Base-by-base conservation (phyloP, 2,888 invertebrate genomes). In the Tenthredo amoena region DNA sequence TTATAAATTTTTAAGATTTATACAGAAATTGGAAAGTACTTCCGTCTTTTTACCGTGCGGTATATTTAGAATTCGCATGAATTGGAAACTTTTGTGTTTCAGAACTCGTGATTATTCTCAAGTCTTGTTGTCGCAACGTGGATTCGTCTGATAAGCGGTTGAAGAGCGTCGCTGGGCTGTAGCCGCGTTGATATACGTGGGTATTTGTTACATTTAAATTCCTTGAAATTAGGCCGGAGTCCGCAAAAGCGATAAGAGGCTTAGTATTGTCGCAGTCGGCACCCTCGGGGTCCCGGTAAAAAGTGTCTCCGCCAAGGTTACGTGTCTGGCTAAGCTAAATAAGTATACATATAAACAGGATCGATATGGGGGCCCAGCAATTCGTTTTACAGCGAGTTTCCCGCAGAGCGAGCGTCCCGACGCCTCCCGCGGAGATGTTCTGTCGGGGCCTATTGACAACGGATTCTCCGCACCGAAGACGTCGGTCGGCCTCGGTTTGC, bases 391-490 rank as follows among this genome's bases (percentile, higher is more conserved):
- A 62, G 12, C 62, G 40, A 58, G 62, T 40, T 21, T 81, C 40
- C 37, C 58, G 81, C 40, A 37, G 58, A 62, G 62, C 40, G 58
- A 62, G 62, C 40, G 81, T 34, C 62, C 37, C 58, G 81, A 62
- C 81, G 40, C 40, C 81, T 21, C 81, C 62, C 21, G 37, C 58
- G 40, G 58, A 62, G 58, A 12, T 81, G 62, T 81, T 81, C 15
- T 37, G 81, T 81, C 81, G 58, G 81, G 62, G 81, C 81, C 81
- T 81, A 81, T 81, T 81, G 81, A 81, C 81, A 81, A 81, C 81
- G 58, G 81, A 81, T 81, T 62, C 62, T 37, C 62, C 21, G 81
- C 81, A 37, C 37, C 21, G 81, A 37, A 77, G 55, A 31, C 55
- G 58, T 34, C 81, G 58, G 40, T 81, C 26, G 58, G 81, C 40